Percentiles rank a stretch among this genome's conserved stretches.
Evolutionary conservation across 2,113 vertebrate species (phyloP).

Genomic region (Emydocephalus ijimae): DNA sequence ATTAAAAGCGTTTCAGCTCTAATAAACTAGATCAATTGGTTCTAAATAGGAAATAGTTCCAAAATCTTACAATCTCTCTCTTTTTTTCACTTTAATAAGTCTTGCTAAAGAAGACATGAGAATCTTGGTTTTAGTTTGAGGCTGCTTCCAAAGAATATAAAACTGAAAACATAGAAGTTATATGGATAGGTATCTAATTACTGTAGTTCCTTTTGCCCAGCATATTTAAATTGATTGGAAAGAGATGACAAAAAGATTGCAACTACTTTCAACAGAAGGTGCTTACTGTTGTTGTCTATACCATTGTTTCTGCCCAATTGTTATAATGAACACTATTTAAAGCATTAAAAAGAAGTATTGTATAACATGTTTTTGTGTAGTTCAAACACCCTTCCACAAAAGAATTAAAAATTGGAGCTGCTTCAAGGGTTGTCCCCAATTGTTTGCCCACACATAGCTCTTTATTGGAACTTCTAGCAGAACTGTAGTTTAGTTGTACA

Average conservation of each 20-base stretch:
- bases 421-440: background rate
- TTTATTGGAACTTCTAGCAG: background rate
- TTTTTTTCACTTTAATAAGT: background rate
- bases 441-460: background rate
- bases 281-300: background rate
- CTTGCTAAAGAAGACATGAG: background rate
- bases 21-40: background rate
- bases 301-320: background rate
- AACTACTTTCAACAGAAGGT: background rate
- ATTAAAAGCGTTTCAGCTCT: background rate
- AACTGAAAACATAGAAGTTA: background rate
- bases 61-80: background rate
- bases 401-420: background rate
- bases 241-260: background rate
- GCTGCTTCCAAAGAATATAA: background rate
- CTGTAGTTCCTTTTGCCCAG: background rate
- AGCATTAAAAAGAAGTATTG: background rate
- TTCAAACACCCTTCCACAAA: background rate
- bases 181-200: background rate
- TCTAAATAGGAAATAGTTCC: background rate
- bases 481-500: background rate
- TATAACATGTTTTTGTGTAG: background rate
- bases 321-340: background rate
- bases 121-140: background rate
- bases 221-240: background rate